phyloP scores from a whole-genome alignment of 1,140 invertebrate species.

The Nebria ingens region DNA sequence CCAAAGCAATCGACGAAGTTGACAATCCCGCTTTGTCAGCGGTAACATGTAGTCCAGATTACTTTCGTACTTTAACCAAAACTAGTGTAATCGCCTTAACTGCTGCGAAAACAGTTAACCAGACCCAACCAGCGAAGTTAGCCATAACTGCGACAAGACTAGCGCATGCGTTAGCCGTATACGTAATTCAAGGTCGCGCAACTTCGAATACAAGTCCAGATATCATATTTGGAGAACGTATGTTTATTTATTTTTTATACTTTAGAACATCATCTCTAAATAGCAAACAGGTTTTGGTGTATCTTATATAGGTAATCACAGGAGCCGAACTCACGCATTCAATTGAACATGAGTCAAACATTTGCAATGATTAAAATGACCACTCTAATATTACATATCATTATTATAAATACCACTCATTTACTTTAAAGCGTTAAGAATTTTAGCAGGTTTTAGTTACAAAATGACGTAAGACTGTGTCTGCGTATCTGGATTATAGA shows the following conservation, averaged over 20 bases:
- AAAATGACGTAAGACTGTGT: too few species aligned
- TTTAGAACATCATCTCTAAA: conserved; percentile 3
- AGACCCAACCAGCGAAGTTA: conserved; percentile 18
- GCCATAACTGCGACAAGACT: conserved; percentile 21
- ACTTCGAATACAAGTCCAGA: conserved; percentile 61
- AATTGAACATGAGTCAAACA: too few species aligned
- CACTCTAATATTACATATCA: too few species aligned
- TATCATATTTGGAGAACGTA: conserved; percentile 61
- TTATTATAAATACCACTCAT: too few species aligned
- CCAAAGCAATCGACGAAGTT: conserved; percentile 50
- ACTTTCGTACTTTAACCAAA: conserved; percentile 39
- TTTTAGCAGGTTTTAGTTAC: too few species aligned
- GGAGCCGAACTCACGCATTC: too few species aligned
- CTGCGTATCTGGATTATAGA: too few species aligned
- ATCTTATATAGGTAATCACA: too few species aligned
- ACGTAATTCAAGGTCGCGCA: conserved; percentile 56
- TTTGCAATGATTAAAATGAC: too few species aligned
- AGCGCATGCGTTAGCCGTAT: conserved; percentile 45
- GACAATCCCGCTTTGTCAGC: conserved; percentile 60
- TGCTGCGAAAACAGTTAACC: conserved; percentile 12
- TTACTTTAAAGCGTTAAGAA: too few species aligned
- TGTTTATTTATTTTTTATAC: conserved; percentile 32
- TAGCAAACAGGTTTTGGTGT: conserved; percentile 17
- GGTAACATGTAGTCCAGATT: conserved; percentile 59
- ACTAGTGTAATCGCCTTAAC: conserved; percentile 34